A percentile compares a stretch with the other conserved stretches of the same genome.
phyloP scores from a whole-genome alignment of 2,888 invertebrate species.

The Eupithecia exiguata region DNA sequence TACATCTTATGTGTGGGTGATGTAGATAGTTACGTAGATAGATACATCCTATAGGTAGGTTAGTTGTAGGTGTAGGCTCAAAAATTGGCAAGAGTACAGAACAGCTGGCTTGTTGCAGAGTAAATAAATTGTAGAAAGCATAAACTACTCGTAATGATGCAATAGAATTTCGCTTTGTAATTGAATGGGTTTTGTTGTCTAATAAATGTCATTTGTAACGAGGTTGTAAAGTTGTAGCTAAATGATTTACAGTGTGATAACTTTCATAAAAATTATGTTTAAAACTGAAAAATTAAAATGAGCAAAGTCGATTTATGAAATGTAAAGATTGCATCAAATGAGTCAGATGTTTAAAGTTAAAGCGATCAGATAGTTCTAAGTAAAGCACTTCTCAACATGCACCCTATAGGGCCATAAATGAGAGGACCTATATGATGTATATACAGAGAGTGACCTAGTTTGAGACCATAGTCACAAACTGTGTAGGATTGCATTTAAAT shows the following conservation, averaged over 20 bases:
- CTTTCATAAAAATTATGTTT: background rate
- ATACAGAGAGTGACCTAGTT: background rate
- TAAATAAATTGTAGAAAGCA: conserved; percentile 25
- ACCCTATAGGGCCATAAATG: background rate
- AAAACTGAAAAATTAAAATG: background rate
- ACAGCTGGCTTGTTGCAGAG: conserved; percentile 17
- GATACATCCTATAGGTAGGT: background rate
- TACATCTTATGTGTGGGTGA: background rate
- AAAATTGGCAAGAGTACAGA: conserved; percentile 29
- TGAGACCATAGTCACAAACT: background rate
- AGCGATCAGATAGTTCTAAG: background rate
- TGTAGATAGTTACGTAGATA: background rate
- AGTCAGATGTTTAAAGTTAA: background rate
- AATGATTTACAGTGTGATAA: background rate
- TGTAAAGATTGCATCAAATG: background rate
- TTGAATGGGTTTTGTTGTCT: conserved; percentile 10
- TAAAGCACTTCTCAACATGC: background rate
- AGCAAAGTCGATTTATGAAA: background rate
- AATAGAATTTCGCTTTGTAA: conserved; percentile 16
- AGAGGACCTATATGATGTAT: background rate
- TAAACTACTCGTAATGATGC: conserved; percentile 27
- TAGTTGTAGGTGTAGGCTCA: background rate
- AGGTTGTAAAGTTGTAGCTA: background rate
- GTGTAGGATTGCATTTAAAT: background rate
- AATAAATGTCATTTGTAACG: conserved; percentile 9